Evolutionary conservation across 1,140 invertebrate species (phyloP), one percentile per base, ranked within the genome.

Genomic region (Saxidomus purpurata): DNA sequence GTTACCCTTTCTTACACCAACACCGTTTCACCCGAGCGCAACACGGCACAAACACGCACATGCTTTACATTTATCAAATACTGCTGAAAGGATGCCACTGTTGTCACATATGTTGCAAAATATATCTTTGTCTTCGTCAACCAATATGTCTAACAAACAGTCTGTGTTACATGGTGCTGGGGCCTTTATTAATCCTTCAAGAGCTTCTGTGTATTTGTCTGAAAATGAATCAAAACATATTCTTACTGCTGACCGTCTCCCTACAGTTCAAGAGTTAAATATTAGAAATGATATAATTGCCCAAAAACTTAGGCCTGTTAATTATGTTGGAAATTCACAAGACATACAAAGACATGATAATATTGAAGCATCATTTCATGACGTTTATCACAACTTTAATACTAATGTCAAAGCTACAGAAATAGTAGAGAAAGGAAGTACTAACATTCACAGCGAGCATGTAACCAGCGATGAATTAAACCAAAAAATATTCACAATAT

Each of bases 401-500:
- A 25, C 6, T 31, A 40, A 15, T 52, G 17, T 0, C 13, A 31
- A n/a, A 36, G 15, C 31, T 43, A 52, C 76, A 6, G 28, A 28
- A 79, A 2, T n/a, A 38, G 3, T 79, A 1, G 6, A 19, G 0
- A 28, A 15, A 2, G 76, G 25, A 49, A 55, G 0, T 28, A 79
- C n/a, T 2, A 28, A 79, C n/a, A 47, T 49, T 2, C 19, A 28
- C 1, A 52, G 2, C 15, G 49, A 47, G 3, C 22, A 2, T 4
- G 0, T 22, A n/a, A 22, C 6, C 6, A 19, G 22, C n/a, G 9
- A n/a, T 1, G 47, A 34, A 1, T 13, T 22, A 52, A 59, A 63
- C 36, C 80, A 82, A 43, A 82, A 82, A 36, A 38, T 82, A 25
- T 82, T 61, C 36, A 63, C 80, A 1, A 34, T 82, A n/a, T 43